Conservation (phyloP, 2,797 vertebrate genomes). For the Jordanella pulchra region DNA sequence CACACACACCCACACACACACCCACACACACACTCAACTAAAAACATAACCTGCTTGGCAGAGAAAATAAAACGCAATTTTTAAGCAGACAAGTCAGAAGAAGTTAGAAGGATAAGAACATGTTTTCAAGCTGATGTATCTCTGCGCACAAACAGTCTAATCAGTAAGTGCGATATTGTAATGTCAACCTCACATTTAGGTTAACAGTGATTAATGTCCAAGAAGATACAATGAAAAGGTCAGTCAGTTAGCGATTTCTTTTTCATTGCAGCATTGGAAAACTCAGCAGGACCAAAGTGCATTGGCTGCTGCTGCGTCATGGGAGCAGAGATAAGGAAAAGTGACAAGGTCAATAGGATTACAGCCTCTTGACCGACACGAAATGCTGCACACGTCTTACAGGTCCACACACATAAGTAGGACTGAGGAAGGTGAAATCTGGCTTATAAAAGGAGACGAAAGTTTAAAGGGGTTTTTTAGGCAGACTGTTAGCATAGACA, state of each 20-base stretch:
- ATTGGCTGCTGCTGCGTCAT: conserved; percentile 24
- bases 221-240: background rate
- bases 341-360: conserved; percentile 61
- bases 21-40: too few species aligned
- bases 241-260: conserved; percentile 1
- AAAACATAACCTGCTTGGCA: too few species aligned
- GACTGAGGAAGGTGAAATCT: conserved; percentile 11
- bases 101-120: background rate
- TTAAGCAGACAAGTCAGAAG: background rate
- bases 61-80: background rate
- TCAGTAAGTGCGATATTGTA: background rate
- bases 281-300: background rate
- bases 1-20: too few species aligned
- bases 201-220: background rate
- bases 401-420: conserved; percentile 5
- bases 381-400: conserved; percentile 13
- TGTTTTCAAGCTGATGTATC: background rate
- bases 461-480: conserved; percentile 5
- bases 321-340: conserved; percentile 51
- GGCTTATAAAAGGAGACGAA: conserved; percentile 15
- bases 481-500: background rate
- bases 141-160: background rate
- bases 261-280: background rate
- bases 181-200: background rate
- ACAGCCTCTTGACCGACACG: conserved; percentile 23